These are phyloP conservation scores for Trialeurodes vaporariorum DNA, from an alignment of 1,140 invertebrate genomes.

Conservation along the genomic window DNA sequence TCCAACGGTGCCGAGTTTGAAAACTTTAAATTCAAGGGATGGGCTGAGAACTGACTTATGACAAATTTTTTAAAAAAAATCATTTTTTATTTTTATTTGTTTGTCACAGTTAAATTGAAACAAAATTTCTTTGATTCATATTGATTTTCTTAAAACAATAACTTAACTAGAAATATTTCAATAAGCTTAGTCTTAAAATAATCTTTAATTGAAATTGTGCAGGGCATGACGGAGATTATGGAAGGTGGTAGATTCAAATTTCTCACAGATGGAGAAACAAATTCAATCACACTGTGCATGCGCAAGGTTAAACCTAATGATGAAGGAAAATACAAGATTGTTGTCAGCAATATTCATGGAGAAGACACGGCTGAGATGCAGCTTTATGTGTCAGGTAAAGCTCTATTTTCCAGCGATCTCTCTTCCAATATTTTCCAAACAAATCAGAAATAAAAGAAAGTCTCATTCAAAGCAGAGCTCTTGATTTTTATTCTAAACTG, in stretches of 20 bases:
- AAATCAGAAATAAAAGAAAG: too few relatives aligned
- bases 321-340: constrained; percentile 92
- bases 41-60: too few relatives aligned
- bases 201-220: constrained; percentile 8
- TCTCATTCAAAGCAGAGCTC: too few relatives aligned
- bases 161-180: too few relatives aligned
- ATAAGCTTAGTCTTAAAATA: too few relatives aligned
- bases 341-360: constrained; percentile 85
- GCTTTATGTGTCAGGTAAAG: constrained; percentile 86
- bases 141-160: too few relatives aligned
- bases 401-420: constrained; percentile 8
- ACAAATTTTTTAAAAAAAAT: too few relatives aligned
- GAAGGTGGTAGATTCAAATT: constrained; percentile 89
- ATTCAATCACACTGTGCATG: constrained; percentile 85
- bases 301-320: constrained; percentile 92
- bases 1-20: too few relatives aligned
- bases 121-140: too few relatives aligned
- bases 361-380: constrained; percentile 90
- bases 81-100: too few relatives aligned
- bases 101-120: too few relatives aligned
- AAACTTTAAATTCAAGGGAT: too few relatives aligned
- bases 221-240: constrained; percentile 73
- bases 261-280: constrained; percentile 76
- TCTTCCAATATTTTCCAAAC: background rate
- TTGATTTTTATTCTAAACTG: constrained; percentile 12